Base-by-base conservation (phyloP, 1,140 invertebrate species). In the Saccostrea echinata region DNA sequence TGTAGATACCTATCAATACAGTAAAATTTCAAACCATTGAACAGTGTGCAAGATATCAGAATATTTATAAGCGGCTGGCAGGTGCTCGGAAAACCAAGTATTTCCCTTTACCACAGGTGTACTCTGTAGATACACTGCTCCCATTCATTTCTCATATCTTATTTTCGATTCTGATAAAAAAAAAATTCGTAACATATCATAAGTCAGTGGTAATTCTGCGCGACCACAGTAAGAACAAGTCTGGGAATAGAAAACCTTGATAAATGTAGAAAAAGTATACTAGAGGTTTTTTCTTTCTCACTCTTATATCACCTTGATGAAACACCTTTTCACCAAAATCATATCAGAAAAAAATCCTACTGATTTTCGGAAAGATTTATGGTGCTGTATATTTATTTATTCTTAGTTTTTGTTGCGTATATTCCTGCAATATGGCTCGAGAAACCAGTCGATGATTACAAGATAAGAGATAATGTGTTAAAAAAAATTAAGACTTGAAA, bases 251-350 rank as follows among this genome's bases (percentile, higher is more conserved):
- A 18, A 30, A 27, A 18, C 30, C 27, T 2, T 27, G 27, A 76
- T 76, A 76, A 30, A 33, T 33, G 27, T 16, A 76, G 11, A 30
- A 12, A 76, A 76, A 21, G 3, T 2, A 76, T 30, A 76, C 68
- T 30, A 9, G 8, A 76, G 24, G 13, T 33, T 33, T 76, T 76
- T 9, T 33, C 24, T n/a, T 30, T 71, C 68, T 35, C 30, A 33
- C 68, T 76, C 68, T 76, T 33, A 30, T 76, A 76, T 76, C 55
- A 61, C 18, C 55, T 61, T 76, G 68, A 30, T 35, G 68, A 76
- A 76, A 30, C 27, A 76, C 68, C 16, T 30, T 76, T 76, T 33
- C 30, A 76, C 13, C 30, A 76, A 76, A 33, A 76, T 76, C 68
- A 76, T 76, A 76, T 30, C 68, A 33, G 30, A 30, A 33, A 76